Conservation (phyloP, 1,140 invertebrate species). For the Drosophila mauritiana region DNA sequence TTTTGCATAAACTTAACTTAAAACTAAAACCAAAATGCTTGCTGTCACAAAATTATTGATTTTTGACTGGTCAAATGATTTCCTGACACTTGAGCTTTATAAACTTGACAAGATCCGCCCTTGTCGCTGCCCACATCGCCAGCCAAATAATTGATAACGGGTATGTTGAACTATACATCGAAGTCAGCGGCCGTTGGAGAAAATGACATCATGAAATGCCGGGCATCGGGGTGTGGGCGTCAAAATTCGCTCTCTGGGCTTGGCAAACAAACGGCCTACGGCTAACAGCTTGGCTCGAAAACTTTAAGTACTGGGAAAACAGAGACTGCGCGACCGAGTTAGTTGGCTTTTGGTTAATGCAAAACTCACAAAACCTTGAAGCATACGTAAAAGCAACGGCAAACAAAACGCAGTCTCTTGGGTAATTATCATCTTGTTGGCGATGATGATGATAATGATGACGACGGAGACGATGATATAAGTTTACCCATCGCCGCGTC, state of each 20-base stretch:
- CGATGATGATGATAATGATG: slow-evolving; percentile 22
- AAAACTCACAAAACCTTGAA: slow-evolving; percentile 79
- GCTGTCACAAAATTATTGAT: neutral
- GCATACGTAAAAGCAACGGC: slow-evolving; percentile 68
- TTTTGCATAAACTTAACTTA: neutral
- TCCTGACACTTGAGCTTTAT: neutral
- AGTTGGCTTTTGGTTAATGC: slow-evolving; percentile 68
- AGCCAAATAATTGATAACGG: slow-evolving; percentile 31
- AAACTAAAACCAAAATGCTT: neutral
- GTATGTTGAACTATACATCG: slow-evolving; percentile 60
- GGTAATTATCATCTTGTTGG: slow-evolving; percentile 30
- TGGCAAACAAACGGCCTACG: slow-evolving; percentile 45
- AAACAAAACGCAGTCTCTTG: slow-evolving; percentile 64
- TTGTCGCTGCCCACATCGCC: slow-evolving; percentile 10
- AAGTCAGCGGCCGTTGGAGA: slow-evolving; percentile 45
- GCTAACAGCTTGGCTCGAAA: slow-evolving; percentile 21
- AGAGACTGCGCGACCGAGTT: slow-evolving; percentile 42
- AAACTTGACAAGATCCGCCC: slow-evolving; percentile 4
- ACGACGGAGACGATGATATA: slow-evolving; percentile 48
- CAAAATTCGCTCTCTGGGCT: slow-evolving; percentile 57
- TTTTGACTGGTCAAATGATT: neutral
- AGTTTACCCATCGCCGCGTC: slow-evolving; percentile 38
- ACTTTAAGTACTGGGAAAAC: slow-evolving; percentile 26
- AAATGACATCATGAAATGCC: slow-evolving; percentile 64
- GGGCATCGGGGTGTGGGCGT: slow-evolving; percentile 26